Conservation (phyloP, 1,140 invertebrate species). For the Cherax destructor region DNA sequence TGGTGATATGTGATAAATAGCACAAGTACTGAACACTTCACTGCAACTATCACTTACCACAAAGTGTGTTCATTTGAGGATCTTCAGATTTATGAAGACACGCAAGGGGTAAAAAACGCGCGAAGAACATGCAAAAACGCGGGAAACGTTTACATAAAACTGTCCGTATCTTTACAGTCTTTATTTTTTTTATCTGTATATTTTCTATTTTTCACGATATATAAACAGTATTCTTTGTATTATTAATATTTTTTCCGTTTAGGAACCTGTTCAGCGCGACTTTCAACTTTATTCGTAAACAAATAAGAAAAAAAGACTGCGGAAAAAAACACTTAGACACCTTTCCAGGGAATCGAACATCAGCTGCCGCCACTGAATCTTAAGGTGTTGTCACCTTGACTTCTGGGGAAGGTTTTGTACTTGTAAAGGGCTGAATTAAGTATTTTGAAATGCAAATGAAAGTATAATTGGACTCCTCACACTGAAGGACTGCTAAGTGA, state of each 20-base stretch:
- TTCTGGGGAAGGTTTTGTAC: background rate
- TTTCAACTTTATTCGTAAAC: no score
- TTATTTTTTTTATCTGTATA: background rate
- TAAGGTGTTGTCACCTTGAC: background rate
- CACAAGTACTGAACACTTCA: no score
- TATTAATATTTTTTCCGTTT: no score
- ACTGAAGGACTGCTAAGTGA: background rate
- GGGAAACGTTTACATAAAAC: conserved; percentile 26
- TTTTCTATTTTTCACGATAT: background rate
- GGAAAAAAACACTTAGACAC: no score
- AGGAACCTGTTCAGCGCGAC: no score
- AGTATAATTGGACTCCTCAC: background rate
- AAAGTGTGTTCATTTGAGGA: conserved; percentile 13
- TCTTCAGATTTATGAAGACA: conserved; percentile 43
- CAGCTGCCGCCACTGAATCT: background rate
- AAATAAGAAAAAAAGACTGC: no score
- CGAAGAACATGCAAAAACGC: conserved; percentile 7
- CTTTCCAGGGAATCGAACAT: background rate
- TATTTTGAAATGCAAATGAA: background rate
- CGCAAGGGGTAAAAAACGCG: background rate
- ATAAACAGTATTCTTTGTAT: no score
- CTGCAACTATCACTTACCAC: no score
- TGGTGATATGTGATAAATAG: no score
- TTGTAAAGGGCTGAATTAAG: background rate
- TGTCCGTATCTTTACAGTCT: conserved; percentile 10